Conservation (phyloP, 1,140 invertebrate species). For the Luehdorfia chinensis region DNA sequence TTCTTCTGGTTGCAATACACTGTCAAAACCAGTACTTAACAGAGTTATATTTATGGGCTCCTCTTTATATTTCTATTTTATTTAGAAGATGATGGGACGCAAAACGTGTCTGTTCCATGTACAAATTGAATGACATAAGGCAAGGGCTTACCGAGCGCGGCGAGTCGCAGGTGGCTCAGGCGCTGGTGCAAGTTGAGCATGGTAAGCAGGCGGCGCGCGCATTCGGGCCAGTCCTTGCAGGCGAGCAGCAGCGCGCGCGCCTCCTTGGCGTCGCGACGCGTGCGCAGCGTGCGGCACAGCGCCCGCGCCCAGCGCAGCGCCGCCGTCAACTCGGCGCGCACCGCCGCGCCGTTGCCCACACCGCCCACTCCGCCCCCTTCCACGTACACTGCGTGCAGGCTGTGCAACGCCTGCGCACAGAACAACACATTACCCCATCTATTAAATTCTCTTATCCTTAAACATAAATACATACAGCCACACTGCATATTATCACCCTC, state of each 20-base stretch:
- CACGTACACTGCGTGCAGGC: constrained; percentile 95
- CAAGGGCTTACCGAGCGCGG: constrained; percentile 89
- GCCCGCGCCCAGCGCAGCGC: constrained; percentile 87
- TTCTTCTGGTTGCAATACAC: no score
- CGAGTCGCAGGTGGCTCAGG: constrained; percentile 85
- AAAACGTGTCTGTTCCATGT: no score
- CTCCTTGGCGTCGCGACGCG: constrained; percentile 81
- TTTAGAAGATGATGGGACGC: no score
- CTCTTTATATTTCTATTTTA: no score
- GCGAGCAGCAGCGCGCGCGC: constrained; percentile 80
- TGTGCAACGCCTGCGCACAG: constrained; percentile 91
- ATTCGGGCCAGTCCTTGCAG: constrained; percentile 91
- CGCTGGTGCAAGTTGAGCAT: constrained; percentile 94
- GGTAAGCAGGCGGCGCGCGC: constrained; percentile 89
- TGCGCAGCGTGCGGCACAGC: constrained; percentile 83
- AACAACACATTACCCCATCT: constrained; percentile 19
- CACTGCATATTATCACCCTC: no score
- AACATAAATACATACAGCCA: not conserved
- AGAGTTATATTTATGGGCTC: no score
- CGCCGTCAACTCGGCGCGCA: constrained; percentile 84
- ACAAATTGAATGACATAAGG: no score
- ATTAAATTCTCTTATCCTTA: not conserved
- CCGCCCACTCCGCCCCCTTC: constrained; percentile 91
- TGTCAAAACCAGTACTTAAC: no score
- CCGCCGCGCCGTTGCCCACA: constrained; percentile 87